Evolutionary conservation across 2,888 invertebrate genomes (phyloP).

Genomic region (Amblyteles armatorius): DNA sequence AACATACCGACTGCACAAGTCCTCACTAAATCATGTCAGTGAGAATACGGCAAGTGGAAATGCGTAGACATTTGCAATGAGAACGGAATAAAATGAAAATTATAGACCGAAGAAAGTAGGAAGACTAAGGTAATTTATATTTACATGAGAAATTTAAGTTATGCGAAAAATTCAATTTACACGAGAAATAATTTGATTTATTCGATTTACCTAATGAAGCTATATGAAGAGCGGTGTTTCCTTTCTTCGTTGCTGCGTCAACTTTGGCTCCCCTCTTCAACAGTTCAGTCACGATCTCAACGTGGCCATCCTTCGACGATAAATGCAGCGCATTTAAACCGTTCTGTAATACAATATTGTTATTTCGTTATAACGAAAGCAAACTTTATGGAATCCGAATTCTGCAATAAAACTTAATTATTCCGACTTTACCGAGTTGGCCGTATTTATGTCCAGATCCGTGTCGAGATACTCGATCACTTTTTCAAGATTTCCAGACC

Average conservation of each 20-base stretch:
- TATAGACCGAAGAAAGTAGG: no score
- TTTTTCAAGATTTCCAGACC: slow-evolving; percentile 98
- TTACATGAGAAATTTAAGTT: no score
- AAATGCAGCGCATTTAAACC: slow-evolving; percentile 98
- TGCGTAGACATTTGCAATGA: no score
- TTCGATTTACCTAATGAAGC: slow-evolving; percentile 90
- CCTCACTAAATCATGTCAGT: no score
- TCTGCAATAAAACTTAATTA: background rate
- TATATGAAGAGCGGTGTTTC: slow-evolving; percentile 98
- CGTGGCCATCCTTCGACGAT: slow-evolving; percentile 98
- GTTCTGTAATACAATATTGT: slow-evolving; percentile 88
- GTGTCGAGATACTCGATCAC: slow-evolving; percentile 97
- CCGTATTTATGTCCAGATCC: slow-evolving; percentile 98
- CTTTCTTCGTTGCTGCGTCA: slow-evolving; percentile 99
- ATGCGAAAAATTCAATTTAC: no score
- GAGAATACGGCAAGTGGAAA: no score
- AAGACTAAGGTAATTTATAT: no score
- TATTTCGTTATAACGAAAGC: background rate
- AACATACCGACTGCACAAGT: no score
- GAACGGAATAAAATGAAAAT: no score
- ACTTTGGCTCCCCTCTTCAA: slow-evolving; percentile 96
- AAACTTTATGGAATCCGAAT: background rate
- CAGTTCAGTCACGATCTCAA: slow-evolving; percentile 96
- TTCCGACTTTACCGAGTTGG: slow-evolving; percentile 92
- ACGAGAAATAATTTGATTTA: no score